These are phyloP conservation scores for Catostomus latipinnis DNA, from an alignment of 2,797 vertebrate genomes.

Conservation along the genomic window DNA sequence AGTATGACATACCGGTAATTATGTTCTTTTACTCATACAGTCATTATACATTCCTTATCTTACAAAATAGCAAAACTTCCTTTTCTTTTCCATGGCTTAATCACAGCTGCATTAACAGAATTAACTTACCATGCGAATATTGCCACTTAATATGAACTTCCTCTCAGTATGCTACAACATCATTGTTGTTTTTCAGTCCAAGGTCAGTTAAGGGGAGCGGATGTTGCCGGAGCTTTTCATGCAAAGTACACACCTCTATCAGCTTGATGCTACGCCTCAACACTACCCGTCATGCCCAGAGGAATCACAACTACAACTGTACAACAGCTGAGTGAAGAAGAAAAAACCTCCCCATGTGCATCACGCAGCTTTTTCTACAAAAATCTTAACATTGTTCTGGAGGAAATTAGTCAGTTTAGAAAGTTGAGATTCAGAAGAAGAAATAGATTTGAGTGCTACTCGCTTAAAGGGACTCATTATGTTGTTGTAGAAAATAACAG, in stretches of 20 bases:
- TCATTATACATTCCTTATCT: slow-evolving; percentile 48
- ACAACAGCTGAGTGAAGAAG: neutral
- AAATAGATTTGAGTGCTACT: no score
- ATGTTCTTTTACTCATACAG: slow-evolving; percentile 20
- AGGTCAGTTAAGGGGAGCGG: slow-evolving; percentile 67
- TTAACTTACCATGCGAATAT: slow-evolving; percentile 63
- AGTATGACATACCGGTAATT: slow-evolving; percentile 23
- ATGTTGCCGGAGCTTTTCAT: slow-evolving; percentile 56
- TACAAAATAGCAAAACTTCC: slow-evolving; percentile 51
- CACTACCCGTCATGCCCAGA: slow-evolving; percentile 25
- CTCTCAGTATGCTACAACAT: slow-evolving; percentile 71
- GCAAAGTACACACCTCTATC: slow-evolving; percentile 34
- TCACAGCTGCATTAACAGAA: slow-evolving; percentile 73
- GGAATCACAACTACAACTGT: slow-evolving; percentile 2
- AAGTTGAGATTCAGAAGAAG: neutral
- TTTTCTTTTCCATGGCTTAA: slow-evolving; percentile 14
- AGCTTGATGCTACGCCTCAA: slow-evolving; percentile 43
- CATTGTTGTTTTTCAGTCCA: slow-evolving; percentile 78
- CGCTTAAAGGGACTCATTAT: no score
- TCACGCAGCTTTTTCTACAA: neutral
- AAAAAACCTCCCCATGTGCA: neutral
- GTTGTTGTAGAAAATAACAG: no score
- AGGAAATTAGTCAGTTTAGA: neutral
- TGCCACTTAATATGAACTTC: slow-evolving; percentile 75
- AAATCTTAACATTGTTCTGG: neutral